A percentile compares a stretch with the other conserved stretches of the same genome.
Evolutionary conservation across 1,140 invertebrate species (phyloP).

Genomic region (Cydia pomonella): DNA sequence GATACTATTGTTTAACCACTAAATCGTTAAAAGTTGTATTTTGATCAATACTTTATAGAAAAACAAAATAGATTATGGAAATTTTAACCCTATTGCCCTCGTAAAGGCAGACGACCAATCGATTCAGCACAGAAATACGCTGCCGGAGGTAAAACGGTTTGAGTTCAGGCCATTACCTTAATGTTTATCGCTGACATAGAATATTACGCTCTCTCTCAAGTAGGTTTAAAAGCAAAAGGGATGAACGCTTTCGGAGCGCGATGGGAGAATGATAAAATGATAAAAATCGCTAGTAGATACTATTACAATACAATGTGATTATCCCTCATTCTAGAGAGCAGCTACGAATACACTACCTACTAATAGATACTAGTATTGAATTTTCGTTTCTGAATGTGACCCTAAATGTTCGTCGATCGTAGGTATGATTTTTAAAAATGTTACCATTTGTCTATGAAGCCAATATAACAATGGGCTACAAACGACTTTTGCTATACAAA

Average conservation of each 20-base stretch:
- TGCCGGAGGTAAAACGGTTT: background rate
- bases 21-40: too few relatives aligned
- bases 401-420: too few relatives aligned
- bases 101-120: conserved; percentile 4
- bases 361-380: too few relatives aligned
- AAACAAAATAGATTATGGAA: background rate
- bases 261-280: background rate
- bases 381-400: too few relatives aligned
- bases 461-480: too few relatives aligned
- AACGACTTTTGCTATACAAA: too few relatives aligned
- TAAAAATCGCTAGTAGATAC: background rate
- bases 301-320: too few relatives aligned
- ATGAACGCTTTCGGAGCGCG: background rate
- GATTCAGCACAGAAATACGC: background rate
- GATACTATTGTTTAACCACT: too few relatives aligned
- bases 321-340: too few relatives aligned
- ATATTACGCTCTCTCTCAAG: background rate
- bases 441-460: too few relatives aligned
- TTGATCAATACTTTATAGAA: background rate
- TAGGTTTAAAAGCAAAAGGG: background rate
- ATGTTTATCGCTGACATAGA: background rate
- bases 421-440: too few relatives aligned
- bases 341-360: too few relatives aligned
- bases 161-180: conserved; percentile 3
- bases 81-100: background rate